Evolutionary conservation across 2,797 vertebrate genomes (phyloP).

Genomic region (Ctenochaetus hawaiiensis): DNA sequence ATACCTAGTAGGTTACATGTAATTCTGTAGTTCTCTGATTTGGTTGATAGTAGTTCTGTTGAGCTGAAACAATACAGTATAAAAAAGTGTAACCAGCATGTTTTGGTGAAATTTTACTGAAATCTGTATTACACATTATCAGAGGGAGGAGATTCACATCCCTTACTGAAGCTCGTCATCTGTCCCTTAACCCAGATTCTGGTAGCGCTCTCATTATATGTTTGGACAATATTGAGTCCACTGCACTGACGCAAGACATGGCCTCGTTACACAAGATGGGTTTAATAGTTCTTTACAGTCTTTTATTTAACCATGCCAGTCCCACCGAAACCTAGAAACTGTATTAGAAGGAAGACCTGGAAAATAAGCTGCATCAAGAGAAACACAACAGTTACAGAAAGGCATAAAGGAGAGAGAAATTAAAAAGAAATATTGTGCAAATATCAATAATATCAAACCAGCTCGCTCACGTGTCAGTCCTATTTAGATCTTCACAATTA

Average conservation of each 20-base stretch:
- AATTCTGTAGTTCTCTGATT: too few relatives aligned
- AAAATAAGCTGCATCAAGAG: neutral
- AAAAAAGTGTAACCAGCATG: neutral
- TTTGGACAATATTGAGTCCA: conserved; percentile 52
- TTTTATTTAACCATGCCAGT: conserved; percentile 26
- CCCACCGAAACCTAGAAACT: neutral
- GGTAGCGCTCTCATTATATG: conserved; percentile 35
- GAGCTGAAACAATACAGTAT: neutral
- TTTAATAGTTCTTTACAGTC: conserved; percentile 1
- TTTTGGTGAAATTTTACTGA: neutral
- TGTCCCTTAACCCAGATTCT: conserved; percentile 49
- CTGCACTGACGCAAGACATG: conserved; percentile 43
- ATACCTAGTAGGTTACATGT: too few relatives aligned
- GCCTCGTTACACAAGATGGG: conserved; percentile 27
- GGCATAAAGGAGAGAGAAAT: too few relatives aligned
- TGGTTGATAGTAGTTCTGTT: too few relatives aligned
- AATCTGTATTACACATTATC: neutral
- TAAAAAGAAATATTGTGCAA: neutral
- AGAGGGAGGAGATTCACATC: neutral
- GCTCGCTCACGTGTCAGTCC: neutral
- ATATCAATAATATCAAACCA: conserved; percentile 2
- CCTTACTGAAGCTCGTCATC: conserved; percentile 10
- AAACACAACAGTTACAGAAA: neutral
- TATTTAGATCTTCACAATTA: neutral
- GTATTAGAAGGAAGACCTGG: neutral